Base-by-base conservation (phyloP, 1,140 invertebrate genomes). In the Muscidifurax raptorellus region DNA sequence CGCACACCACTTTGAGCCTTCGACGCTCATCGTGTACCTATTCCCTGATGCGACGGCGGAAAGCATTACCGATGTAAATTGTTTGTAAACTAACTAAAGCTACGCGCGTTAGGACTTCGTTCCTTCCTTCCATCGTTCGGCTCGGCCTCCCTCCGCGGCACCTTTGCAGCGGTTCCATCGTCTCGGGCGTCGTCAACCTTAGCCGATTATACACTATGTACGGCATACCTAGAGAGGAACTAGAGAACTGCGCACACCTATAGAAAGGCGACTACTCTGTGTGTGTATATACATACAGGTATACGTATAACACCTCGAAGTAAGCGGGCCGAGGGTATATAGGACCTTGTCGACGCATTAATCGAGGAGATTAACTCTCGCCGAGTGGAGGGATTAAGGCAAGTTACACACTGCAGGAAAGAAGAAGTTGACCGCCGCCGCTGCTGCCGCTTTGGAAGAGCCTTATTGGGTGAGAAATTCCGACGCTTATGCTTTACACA, bases 11-110 rank as follows among this genome's bases (percentile, higher is more conserved):
- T 22, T 72, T 13, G 27, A 22, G 28, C 71, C 74, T 76, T 30
- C 22, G 52, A 32, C 5, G n/a, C 44, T n/a, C 22, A 7, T 47
- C 44, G 44, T 47, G 44, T 47, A 18, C 2, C 76, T 78, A 22
- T 81, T 52, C 67, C n/a, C 44, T 52, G 59, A 74, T 59, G 78
- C 59, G 25, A 13, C 75, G 47, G 40, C 40, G 22, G 9, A 1
- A n/a, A 67, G 83, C 76, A 85, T 85, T 85, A 85, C 78, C 78
- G 78, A 85, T 85, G 83, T 81, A 85, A 85, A 80, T 81, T 80
- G 83, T 81, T 85, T 67, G 78, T 59, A 75, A 85, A 85, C 83
- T 80, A 80, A 81, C 30, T 83, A 71, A n/a, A 83, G 66, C 25
- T 59, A 36, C 66, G 30, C 44, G 36, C 10, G 7, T 64, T 40